A percentile compares a stretch with the other conserved stretches of the same genome.
phyloP scores from a whole-genome alignment of 2,113 vertebrate genomes.

The Spizaetus ornatus region DNA sequence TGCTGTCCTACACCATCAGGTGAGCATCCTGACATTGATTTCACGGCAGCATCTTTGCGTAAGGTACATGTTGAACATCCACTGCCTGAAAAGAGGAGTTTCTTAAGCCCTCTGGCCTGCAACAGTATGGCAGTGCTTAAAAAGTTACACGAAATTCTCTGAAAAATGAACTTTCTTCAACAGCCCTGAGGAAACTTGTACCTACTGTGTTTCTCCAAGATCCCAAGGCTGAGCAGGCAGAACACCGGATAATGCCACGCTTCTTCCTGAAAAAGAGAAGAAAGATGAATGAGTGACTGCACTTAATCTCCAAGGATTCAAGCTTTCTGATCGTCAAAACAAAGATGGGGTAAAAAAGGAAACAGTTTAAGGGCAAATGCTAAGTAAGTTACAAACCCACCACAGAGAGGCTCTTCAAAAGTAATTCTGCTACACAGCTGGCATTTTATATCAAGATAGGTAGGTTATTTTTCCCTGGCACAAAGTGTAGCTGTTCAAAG shows the following conservation, averaged over 20 bases:
- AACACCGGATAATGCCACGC: too few species aligned
- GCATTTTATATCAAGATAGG: background rate
- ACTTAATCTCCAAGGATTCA: background rate
- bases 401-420: background rate
- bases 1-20: background rate
- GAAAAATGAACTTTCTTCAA: background rate
- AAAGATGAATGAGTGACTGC: background rate
- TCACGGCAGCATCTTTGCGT: background rate
- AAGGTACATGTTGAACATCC: background rate
- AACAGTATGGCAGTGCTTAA: too few species aligned
- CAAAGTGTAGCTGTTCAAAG: background rate
- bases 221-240: background rate
- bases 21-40: background rate
- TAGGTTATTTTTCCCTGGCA: fast-evolving
- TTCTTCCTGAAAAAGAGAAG: background rate
- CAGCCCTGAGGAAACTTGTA: background rate
- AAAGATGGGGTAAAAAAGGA: background rate
- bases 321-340: background rate
- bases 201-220: fast-evolving
- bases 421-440: background rate
- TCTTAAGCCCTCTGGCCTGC: background rate
- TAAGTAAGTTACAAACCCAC: background rate
- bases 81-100: background rate
- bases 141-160: background rate
- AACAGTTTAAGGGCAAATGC: background rate